phyloP scores from a whole-genome alignment of 2,888 invertebrate species.

The Tromatobia lineatoria region DNA sequence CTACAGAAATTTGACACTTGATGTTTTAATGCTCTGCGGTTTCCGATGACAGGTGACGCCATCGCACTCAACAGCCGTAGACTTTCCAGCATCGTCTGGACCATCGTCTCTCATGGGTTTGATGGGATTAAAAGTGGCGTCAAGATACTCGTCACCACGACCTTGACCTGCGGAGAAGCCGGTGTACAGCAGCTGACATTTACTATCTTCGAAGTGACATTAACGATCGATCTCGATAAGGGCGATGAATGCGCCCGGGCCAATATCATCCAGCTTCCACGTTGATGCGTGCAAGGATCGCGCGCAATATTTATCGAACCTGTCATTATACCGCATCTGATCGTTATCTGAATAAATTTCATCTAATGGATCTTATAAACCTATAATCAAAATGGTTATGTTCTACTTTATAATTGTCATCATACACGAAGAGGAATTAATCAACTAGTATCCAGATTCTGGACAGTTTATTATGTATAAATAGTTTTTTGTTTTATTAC shows the following conservation, averaged over 20 bases:
- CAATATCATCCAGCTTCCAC: slow-evolving; percentile 23
- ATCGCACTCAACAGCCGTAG: background rate
- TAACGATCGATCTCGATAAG: slow-evolving; percentile 78
- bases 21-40: slow-evolving; percentile 31
- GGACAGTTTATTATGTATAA: background rate
- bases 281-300: background rate
- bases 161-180: slow-evolving; percentile 72
- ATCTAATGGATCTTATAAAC: slow-evolving; percentile 18
- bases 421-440: background rate
- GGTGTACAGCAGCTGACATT: slow-evolving; percentile 70
- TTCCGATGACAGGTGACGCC: slow-evolving; percentile 20
- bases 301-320: slow-evolving; percentile 23
- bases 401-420: background rate
- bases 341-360: background rate
- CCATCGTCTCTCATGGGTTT: slow-evolving; percentile 38
- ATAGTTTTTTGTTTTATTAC: background rate
- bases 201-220: slow-evolving; percentile 75
- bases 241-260: slow-evolving; percentile 63
- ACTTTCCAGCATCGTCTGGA: slow-evolving; percentile 12
- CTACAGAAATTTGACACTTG: background rate
- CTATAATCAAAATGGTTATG: background rate
- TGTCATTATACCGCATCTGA: background rate
- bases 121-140: slow-evolving; percentile 51
- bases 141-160: slow-evolving; percentile 61
- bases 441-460: background rate